Evolutionary conservation across 2,113 vertebrate genomes (phyloP).

Genomic region (Serilophus lunatus): DNA sequence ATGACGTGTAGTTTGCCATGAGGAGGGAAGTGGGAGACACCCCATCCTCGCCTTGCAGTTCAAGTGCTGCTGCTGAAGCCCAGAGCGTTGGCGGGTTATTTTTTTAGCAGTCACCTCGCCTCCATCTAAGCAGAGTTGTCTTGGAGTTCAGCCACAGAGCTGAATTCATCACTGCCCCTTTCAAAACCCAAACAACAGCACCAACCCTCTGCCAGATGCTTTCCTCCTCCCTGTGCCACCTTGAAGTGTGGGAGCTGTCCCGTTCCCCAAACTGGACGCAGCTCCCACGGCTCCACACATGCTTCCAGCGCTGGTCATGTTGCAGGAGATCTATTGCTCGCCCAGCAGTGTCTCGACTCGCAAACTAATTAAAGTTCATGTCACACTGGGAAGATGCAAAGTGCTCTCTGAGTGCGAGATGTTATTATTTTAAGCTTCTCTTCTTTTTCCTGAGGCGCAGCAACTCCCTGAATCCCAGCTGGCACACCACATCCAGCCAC

Average conservation of each 20-base stretch:
- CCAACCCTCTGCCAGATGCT: background rate
- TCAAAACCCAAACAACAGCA: background rate
- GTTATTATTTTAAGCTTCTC: slow-evolving; percentile 55
- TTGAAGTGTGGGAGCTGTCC: background rate
- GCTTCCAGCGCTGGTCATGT: background rate
- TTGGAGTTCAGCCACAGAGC: background rate
- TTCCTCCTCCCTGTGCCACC: background rate
- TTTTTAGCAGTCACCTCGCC: background rate
- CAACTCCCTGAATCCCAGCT: slow-evolving; percentile 45
- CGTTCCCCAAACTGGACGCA: background rate
- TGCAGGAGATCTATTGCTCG: background rate
- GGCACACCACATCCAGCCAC: slow-evolving; percentile 55
- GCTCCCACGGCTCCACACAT: fast-evolving
- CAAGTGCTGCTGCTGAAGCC: background rate
- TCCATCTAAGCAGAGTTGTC: background rate
- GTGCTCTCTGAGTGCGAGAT: background rate
- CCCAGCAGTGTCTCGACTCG: background rate
- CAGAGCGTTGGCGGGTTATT: background rate
- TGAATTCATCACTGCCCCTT: background rate
- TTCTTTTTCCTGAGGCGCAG: slow-evolving; percentile 40
- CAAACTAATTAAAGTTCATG: slow-evolving; percentile 49
- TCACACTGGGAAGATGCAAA: slow-evolving; percentile 40
- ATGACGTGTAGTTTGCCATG: background rate
- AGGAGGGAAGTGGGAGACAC: background rate
- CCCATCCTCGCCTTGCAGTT: background rate